These are phyloP conservation scores for Eueremaeus valkanovi DNA, from an alignment of 2,888 invertebrate genomes.

Conservation along the genomic window DNA sequence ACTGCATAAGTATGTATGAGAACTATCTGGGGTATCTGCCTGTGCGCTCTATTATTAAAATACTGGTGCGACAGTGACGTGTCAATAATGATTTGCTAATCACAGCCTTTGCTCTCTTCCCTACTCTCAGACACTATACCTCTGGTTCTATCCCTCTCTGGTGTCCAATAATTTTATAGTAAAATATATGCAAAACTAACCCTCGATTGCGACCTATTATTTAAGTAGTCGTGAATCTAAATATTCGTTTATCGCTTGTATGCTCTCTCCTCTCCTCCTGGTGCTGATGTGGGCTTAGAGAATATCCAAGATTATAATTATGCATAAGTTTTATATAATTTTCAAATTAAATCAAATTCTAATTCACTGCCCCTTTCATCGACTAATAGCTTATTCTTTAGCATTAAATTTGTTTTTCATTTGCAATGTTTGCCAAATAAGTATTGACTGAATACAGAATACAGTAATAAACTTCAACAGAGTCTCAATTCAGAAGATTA, in stretches of 20 bases:
- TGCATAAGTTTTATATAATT: constrained; percentile 4
- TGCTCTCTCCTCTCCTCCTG: too few relatives aligned
- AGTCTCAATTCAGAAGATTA: too few relatives aligned
- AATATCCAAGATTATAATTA: not conserved
- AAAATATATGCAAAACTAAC: not conserved
- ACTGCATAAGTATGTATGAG: not conserved
- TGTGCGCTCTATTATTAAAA: constrained; percentile 4
- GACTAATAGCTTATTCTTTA: not conserved
- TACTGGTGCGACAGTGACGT: constrained; percentile 15
- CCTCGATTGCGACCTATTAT: constrained; percentile 8
- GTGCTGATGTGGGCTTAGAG: too few relatives aligned
- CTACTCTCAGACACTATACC: too few relatives aligned
- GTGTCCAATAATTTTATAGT: not conserved
- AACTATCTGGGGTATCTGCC: not conserved
- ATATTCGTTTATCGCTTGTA: not conserved
- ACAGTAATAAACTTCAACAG: too few relatives aligned
- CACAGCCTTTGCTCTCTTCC: too few relatives aligned
- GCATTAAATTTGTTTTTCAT: too few relatives aligned
- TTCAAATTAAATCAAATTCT: not conserved
- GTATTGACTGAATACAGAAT: too few relatives aligned
- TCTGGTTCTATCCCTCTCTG: not conserved
- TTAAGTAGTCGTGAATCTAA: constrained; percentile 3
- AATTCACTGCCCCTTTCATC: not conserved
- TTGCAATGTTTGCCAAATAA: too few relatives aligned
- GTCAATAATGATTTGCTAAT: constrained; percentile 27